These are phyloP conservation scores for Pocillopora grandis DNA, from an alignment of 92 coral and sea anemone species.

Conservation along the genomic window DNA sequence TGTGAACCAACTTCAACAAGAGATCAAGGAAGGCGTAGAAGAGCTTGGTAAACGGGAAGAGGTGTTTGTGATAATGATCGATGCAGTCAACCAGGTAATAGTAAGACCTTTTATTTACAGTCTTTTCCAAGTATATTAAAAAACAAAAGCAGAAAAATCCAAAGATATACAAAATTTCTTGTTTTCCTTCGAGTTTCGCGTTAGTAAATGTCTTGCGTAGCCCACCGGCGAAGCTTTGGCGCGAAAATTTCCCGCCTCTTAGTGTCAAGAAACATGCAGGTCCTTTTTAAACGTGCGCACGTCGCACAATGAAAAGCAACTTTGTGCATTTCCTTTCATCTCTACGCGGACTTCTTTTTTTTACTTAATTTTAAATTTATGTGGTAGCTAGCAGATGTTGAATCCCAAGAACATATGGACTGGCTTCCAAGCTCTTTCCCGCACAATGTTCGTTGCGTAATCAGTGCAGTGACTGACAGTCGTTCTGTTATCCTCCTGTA, in stretches of 20 bases:
- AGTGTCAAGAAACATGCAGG: neutral
- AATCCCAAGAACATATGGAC: slow-evolving; percentile 46
- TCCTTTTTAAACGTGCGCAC: neutral
- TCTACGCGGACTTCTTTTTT: neutral
- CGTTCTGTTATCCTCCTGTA: slow-evolving; percentile 55
- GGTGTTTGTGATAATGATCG: slow-evolving; percentile 63
- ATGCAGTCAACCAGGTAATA: slow-evolving; percentile 76
- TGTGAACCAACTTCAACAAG: slow-evolving; percentile 27
- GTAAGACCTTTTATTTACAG: neutral
- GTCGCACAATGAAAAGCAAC: too few relatives aligned
- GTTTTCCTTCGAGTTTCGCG: neutral
- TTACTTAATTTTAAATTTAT: neutral
- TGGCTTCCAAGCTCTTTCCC: slow-evolving; percentile 70
- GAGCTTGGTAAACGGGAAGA: slow-evolving; percentile 59
- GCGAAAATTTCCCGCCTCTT: neutral
- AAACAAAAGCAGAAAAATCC: neutral
- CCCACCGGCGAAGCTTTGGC: neutral
- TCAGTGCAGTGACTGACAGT: slow-evolving; percentile 68
- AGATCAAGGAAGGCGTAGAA: slow-evolving; percentile 42
- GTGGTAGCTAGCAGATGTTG: slow-evolving; percentile 61
- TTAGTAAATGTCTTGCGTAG: neutral
- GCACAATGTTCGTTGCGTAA: slow-evolving; percentile 57
- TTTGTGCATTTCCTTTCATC: neutral
- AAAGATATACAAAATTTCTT: too few relatives aligned
- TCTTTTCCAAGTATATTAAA: neutral